These are phyloP conservation scores for Yponomeuta cagnagella DNA, from an alignment of 2,888 invertebrate genomes.

Conservation along the genomic window DNA sequence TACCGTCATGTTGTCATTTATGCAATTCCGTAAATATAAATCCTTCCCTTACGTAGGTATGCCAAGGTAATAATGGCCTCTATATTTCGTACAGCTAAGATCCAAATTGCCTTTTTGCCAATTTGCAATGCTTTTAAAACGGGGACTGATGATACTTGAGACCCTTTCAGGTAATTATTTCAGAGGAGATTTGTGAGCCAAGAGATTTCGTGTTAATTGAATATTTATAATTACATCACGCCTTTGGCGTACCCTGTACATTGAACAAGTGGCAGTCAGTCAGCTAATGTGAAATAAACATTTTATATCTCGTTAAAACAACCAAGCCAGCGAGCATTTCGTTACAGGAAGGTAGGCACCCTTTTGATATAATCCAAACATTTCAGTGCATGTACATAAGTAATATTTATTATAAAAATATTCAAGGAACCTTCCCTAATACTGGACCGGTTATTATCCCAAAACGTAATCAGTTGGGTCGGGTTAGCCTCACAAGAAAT, in stretches of 20 bases:
- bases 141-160: conserved; percentile 5
- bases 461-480: conserved; percentile 72
- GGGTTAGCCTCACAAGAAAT: conserved; percentile 67
- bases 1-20: conserved; percentile 67
- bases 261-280: too few species aligned
- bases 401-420: conserved; percentile 17
- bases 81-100: conserved; percentile 41
- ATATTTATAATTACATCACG: conserved; percentile 3
- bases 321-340: conserved; percentile 14
- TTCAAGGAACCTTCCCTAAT: conserved; percentile 18
- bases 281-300: too few species aligned
- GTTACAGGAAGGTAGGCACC: conserved; percentile 17
- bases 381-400: conserved; percentile 17
- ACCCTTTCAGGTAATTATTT: conserved; percentile 15
- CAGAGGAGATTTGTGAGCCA: neutral
- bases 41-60: conserved; percentile 42
- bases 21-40: conserved; percentile 71
- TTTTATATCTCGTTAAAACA: too few species aligned
- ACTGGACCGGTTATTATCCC: conserved; percentile 57
- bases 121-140: conserved; percentile 2
- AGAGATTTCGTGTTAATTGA: conserved; percentile 5
- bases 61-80: conserved; percentile 49
- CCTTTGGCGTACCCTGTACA: neutral
- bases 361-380: conserved; percentile 24
- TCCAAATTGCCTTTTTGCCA: neutral